Evolutionary conservation across 2,113 vertebrate genomes (phyloP).

Genomic region (Esox niger): DNA sequence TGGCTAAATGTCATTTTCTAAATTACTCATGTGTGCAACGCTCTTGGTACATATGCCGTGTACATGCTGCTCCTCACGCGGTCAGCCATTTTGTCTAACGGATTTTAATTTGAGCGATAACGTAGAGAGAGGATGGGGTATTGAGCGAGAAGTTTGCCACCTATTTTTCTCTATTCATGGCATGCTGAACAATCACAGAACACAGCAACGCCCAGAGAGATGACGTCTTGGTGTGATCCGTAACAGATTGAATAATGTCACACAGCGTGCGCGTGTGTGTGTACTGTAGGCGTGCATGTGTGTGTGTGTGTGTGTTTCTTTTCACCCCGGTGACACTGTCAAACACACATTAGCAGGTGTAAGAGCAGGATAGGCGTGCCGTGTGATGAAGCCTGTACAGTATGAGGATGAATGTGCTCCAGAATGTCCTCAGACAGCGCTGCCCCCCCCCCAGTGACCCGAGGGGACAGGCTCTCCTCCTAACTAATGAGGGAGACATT

Average conservation of each 20-base stretch:
- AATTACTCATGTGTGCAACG: constrained; percentile 22
- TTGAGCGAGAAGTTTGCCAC: not conserved
- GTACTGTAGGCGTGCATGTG: too few relatives aligned
- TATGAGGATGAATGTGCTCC: not conserved
- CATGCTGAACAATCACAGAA: not conserved
- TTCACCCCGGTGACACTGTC: not conserved
- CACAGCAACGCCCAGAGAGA: too few relatives aligned
- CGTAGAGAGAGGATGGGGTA: not conserved
- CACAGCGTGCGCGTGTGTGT: not conserved
- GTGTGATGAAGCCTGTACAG: not conserved
- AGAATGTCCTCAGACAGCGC: not conserved
- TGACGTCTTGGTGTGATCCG: not conserved
- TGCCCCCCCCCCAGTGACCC: constrained; percentile 3
- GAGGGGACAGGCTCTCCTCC: constrained; percentile 11
- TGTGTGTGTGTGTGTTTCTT: not conserved
- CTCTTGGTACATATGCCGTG: not conserved
- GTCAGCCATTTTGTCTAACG: constrained; percentile 3
- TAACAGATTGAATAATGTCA: not conserved
- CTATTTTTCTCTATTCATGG: not conserved
- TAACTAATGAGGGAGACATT: constrained; percentile 36
- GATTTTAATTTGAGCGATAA: constrained; percentile 1
- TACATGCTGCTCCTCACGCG: not conserved
- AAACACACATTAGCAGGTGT: too few relatives aligned
- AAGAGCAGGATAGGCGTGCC: not conserved
- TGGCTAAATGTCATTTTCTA: constrained; percentile 27